phyloP scores from a whole-genome alignment of 2,888 invertebrate genomes.

The Lampropteryx suffumata region DNA sequence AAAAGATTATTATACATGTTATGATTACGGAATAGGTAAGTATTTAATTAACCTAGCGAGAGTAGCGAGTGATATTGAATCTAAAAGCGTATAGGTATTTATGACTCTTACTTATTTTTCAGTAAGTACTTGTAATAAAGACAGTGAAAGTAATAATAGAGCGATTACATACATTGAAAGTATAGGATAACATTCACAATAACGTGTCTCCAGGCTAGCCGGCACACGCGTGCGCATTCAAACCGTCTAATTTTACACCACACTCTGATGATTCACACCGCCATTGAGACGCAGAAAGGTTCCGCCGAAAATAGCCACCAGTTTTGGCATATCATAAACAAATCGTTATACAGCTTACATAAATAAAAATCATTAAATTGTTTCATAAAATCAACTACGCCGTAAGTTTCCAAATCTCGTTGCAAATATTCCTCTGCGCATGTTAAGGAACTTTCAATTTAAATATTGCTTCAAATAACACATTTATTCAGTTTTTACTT shows the following conservation, averaged over 20 bases:
- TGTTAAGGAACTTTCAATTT: not conserved
- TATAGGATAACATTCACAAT: conserved; percentile 19
- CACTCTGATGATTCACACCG: conserved; percentile 58
- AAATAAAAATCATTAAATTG: conserved; percentile 26
- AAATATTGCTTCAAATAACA: conserved; percentile 2
- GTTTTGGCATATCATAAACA: conserved; percentile 57
- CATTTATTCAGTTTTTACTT: not conserved
- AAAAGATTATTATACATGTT: too few species aligned
- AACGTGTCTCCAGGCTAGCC: conserved; percentile 25
- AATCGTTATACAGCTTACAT: conserved; percentile 35
- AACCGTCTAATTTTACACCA: conserved; percentile 61
- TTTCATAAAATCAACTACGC: conserved; percentile 25
- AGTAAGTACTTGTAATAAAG: too few species aligned
- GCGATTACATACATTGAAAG: conserved; percentile 19
- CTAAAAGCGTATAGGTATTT: too few species aligned
- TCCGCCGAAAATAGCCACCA: conserved; percentile 52
- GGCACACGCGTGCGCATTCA: conserved; percentile 45
- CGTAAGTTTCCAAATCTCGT: conserved; percentile 17
- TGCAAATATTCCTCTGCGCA: conserved; percentile 5
- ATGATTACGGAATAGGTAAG: too few species aligned
- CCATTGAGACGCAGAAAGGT: conserved; percentile 67
- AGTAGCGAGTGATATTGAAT: too few species aligned
- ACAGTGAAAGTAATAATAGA: conserved; percentile 18
- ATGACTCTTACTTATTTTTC: too few species aligned
- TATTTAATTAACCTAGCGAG: too few species aligned